Evolutionary conservation across 2,888 invertebrate genomes (phyloP).

Genomic region (Beris morrisii): DNA sequence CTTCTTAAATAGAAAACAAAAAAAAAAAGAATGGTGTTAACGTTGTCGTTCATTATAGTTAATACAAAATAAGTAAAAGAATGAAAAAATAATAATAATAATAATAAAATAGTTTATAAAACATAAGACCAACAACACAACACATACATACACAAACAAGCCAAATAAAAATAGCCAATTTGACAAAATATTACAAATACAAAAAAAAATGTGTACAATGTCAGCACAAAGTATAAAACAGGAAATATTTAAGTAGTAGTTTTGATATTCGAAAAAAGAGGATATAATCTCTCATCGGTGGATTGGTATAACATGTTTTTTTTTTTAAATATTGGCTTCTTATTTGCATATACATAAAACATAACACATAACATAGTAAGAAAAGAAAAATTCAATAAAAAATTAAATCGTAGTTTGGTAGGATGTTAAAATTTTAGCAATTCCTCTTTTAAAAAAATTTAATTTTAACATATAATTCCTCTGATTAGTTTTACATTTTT

Average conservation of each 20-base stretch:
- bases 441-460: not conserved
- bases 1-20: too few species aligned
- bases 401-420: conserved; percentile 4
- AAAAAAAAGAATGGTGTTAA: too few species aligned
- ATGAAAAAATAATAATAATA: conserved; percentile 9
- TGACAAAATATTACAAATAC: conserved; percentile 25
- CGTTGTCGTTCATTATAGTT: not conserved
- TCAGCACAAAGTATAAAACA: conserved; percentile 25
- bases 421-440: conserved; percentile 5
- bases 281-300: conserved; percentile 5
- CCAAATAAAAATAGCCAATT: conserved; percentile 32
- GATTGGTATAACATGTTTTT: conserved; percentile 16
- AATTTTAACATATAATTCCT: not conserved
- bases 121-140: conserved; percentile 28
- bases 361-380: not conserved
- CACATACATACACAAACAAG: conserved; percentile 20
- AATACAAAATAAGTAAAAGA: conserved; percentile 15
- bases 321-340: conserved; percentile 1
- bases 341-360: conserved; percentile 5
- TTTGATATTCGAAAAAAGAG: not conserved
- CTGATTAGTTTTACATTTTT: too few species aligned
- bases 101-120: conserved; percentile 23
- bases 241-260: conserved; percentile 5
- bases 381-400: not conserved
- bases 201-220: conserved; percentile 3